Conservation (phyloP, 2,888 invertebrate genomes). For the Ophioninae sp. region DNA sequence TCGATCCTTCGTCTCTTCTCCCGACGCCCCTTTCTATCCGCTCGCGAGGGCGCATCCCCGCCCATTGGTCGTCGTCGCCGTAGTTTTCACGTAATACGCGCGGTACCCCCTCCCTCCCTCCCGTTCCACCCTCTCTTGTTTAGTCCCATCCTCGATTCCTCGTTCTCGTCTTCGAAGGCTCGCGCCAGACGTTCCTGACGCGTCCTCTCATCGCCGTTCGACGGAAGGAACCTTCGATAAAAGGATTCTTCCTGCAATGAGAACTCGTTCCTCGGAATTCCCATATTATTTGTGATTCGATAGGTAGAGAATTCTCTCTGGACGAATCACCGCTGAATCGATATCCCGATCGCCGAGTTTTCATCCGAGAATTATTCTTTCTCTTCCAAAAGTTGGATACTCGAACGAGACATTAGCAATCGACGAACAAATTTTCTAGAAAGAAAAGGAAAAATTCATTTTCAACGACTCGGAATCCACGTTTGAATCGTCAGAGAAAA, state of each 20-base stretch:
- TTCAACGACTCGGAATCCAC: too few species aligned
- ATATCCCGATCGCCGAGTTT: neutral
- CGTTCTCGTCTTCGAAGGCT: slow-evolving; percentile 36
- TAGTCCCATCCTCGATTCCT: too few species aligned
- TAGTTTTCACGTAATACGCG: slow-evolving; percentile 30
- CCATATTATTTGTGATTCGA: slow-evolving; percentile 47
- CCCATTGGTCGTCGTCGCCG: slow-evolving; percentile 35
- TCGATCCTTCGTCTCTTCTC: slow-evolving; percentile 68
- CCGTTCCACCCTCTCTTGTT: too few species aligned
- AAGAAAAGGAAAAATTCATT: too few species aligned
- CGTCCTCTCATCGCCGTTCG: slow-evolving; percentile 42
- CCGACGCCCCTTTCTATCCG: neutral
- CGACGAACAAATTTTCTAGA: too few species aligned
- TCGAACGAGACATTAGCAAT: neutral
- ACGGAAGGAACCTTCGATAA: neutral
- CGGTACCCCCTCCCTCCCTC: slow-evolving; percentile 18
- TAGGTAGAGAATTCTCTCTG: slow-evolving; percentile 27
- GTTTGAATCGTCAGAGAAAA: too few species aligned
- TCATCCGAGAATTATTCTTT: neutral
- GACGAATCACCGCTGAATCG: neutral
- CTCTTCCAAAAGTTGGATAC: neutral
- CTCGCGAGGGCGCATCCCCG: neutral
- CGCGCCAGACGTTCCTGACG: slow-evolving; percentile 62
- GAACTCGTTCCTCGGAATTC: slow-evolving; percentile 29
- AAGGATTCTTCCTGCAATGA: slow-evolving; percentile 9